Evolutionary conservation across 2,113 vertebrate genomes (phyloP).

Genomic region (Lipotes vexillifer): DNA sequence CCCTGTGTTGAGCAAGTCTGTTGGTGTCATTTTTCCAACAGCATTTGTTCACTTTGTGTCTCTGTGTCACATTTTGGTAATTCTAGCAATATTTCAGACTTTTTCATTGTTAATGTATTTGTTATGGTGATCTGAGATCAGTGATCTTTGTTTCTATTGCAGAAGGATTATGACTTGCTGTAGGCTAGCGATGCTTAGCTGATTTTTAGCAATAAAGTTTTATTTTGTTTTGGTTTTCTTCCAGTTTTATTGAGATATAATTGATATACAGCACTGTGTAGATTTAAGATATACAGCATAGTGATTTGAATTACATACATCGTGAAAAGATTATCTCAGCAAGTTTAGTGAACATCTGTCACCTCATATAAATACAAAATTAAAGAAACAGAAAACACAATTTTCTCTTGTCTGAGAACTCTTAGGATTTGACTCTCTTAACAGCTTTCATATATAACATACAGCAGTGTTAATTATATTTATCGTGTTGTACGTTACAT

Average conservation of each 20-base stretch:
- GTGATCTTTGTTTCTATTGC: neutral
- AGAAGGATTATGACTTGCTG: neutral
- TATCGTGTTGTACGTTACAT: too few relatives aligned
- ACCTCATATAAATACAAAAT: neutral
- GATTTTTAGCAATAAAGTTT: neutral
- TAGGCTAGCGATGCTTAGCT: neutral
- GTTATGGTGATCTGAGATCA: neutral
- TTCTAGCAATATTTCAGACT: neutral
- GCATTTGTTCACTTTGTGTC: neutral
- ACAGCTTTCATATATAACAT: neutral
- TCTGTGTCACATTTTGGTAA: neutral
- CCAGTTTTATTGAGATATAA: neutral
- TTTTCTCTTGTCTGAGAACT: neutral
- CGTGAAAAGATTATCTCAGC: neutral
- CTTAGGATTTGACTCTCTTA: neutral
- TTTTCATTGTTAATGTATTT: neutral
- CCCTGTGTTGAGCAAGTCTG: neutral
- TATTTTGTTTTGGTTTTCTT: neutral
- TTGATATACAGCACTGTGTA: neutral
- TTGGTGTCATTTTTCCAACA: neutral
- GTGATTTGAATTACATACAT: neutral
- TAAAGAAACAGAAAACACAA: neutral
- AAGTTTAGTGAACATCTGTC: neutral
- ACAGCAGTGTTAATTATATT: neutral
- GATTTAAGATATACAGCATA: neutral